These are phyloP conservation scores for Drosophila nasuta DNA, from an alignment of 1,140 invertebrate genomes.

Conservation along the genomic window DNA sequence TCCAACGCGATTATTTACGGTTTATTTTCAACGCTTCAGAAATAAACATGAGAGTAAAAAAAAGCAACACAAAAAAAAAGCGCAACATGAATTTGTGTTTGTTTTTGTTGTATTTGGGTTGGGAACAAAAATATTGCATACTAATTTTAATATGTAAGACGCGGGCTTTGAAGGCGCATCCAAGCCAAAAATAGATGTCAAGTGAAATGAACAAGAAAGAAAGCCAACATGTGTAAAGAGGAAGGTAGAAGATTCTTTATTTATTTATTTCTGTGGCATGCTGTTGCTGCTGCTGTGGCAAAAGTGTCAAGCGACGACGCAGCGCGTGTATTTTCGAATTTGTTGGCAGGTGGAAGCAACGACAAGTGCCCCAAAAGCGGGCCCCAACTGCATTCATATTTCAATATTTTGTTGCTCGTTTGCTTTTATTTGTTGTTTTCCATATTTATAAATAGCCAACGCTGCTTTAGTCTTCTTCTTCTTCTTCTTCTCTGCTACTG, in stretches of 20 bases:
- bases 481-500: background rate
- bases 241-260: background rate
- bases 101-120: slow-evolving; percentile 35
- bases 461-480: background rate
- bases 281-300: slow-evolving; percentile 25
- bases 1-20: slow-evolving; percentile 79
- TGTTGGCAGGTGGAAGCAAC: slow-evolving; percentile 76
- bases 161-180: slow-evolving; percentile 71
- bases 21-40: slow-evolving; percentile 82
- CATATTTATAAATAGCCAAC: slow-evolving; percentile 54
- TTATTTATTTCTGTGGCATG: slow-evolving; percentile 16
- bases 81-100: slow-evolving; percentile 58
- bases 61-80: slow-evolving; percentile 39
- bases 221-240: slow-evolving; percentile 28
- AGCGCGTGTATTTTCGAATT: slow-evolving; percentile 61
- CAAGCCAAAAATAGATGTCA: slow-evolving; percentile 63
- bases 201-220: slow-evolving; percentile 50
- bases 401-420: slow-evolving; percentile 69
- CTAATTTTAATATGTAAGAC: slow-evolving; percentile 83
- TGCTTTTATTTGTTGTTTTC: slow-evolving; percentile 37
- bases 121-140: slow-evolving; percentile 80
- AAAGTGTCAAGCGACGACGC: slow-evolving; percentile 71
- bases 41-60: slow-evolving; percentile 66
- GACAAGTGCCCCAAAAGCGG: slow-evolving; percentile 62
- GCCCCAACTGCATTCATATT: slow-evolving; percentile 72